phyloP scores from a whole-genome alignment of 2,797 vertebrate species.

The Momotus momota region DNA sequence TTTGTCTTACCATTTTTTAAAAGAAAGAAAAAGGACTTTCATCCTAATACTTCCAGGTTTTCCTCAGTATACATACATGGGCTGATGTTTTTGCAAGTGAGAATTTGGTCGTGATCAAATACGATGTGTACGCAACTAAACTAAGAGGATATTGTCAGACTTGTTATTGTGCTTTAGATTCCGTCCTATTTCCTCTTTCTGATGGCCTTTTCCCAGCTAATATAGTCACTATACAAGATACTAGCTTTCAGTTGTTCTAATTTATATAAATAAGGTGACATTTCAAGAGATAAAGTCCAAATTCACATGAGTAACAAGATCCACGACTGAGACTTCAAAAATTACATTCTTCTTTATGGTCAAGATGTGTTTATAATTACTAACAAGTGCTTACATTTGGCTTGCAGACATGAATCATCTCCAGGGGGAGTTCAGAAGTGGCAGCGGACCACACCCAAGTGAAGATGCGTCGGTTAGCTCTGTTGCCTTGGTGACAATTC shows the following conservation, averaged over 20 bases:
- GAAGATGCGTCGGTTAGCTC: slow-evolving; percentile 80
- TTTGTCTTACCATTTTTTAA: background rate
- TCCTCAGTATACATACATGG: background rate
- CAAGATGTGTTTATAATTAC: background rate
- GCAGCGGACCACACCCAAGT: slow-evolving; percentile 62
- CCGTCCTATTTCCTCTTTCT: background rate
- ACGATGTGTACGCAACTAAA: background rate
- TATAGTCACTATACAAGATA: background rate
- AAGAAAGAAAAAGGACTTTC: background rate
- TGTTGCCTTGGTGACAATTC: slow-evolving; percentile 84
- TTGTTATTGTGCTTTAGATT: background rate
- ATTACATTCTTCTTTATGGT: background rate
- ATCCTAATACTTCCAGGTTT: background rate
- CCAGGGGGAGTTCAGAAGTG: slow-evolving; percentile 85
- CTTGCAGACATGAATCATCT: slow-evolving; percentile 83
- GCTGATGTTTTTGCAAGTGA: background rate
- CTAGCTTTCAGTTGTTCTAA: background rate
- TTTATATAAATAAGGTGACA: background rate
- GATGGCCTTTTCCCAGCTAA: background rate
- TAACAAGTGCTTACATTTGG: background rate
- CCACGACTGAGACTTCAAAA: background rate
- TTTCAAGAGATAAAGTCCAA: background rate
- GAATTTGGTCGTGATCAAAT: background rate
- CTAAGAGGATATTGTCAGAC: background rate
- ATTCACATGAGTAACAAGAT: background rate